phyloP scores from a whole-genome alignment of 2,113 vertebrate genomes.

The Lasiurus borealis region DNA sequence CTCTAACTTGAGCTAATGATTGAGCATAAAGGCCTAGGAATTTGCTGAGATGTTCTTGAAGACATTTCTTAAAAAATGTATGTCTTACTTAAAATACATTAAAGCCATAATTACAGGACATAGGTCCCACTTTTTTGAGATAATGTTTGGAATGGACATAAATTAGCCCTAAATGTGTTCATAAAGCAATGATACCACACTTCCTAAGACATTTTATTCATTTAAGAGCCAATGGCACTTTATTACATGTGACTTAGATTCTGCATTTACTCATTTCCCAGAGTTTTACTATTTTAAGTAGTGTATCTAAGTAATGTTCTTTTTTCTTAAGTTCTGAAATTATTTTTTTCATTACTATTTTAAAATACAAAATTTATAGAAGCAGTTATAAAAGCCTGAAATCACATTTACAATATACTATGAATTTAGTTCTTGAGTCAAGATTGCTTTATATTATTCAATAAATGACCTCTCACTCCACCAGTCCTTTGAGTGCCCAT shows the following conservation, averaged over 20 bases:
- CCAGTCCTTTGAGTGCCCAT: background rate
- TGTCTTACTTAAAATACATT: constrained; percentile 63
- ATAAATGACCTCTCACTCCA: background rate
- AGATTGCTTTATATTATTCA: constrained; percentile 5
- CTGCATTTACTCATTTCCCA: constrained; percentile 60
- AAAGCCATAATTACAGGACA: constrained; percentile 59
- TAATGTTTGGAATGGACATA: constrained; percentile 67
- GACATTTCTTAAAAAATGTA: constrained; percentile 44
- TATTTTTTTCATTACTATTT: background rate
- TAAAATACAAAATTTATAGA: constrained; percentile 50
- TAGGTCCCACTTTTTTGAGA: constrained; percentile 48
- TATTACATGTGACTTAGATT: constrained; percentile 54
- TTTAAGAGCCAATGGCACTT: constrained; percentile 56
- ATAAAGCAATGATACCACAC: constrained; percentile 57
- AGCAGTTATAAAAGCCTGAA: constrained; percentile 27
- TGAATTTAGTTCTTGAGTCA: background rate
- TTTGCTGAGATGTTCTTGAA: constrained; percentile 54
- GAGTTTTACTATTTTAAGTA: constrained; percentile 43
- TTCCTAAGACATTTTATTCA: constrained; percentile 50
- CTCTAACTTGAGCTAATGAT: background rate
- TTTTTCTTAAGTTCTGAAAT: constrained; percentile 42
- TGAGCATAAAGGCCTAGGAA: constrained; percentile 40
- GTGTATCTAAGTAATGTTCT: background rate
- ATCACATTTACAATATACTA: background rate
- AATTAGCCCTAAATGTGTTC: constrained; percentile 61